These are phyloP conservation scores for Serinus canaria DNA, from an alignment of 2,113 vertebrate species.

Conservation along the genomic window DNA sequence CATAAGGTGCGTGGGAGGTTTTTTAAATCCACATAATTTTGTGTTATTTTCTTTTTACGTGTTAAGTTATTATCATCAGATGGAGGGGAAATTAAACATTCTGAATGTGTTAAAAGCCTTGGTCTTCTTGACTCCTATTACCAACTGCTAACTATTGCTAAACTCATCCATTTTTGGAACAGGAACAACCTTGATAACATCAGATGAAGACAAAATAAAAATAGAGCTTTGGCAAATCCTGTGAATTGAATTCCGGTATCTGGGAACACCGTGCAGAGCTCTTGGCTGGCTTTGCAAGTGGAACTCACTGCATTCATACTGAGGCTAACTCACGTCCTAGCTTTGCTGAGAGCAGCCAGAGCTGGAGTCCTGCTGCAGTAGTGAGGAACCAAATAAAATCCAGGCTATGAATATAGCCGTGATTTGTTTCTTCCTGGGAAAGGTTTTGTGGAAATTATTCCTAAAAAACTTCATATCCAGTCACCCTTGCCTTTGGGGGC, in stretches of 20 bases:
- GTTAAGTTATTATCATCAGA: conserved; percentile 77
- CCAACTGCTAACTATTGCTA: conserved; percentile 64
- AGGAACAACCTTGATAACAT: conserved; percentile 60
- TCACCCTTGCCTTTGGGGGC: not conserved
- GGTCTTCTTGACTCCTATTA: conserved; percentile 71
- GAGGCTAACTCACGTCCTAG: conserved; percentile 23
- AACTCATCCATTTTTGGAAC: conserved; percentile 68
- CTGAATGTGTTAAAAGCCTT: conserved; percentile 66
- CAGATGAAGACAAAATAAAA: conserved; percentile 68
- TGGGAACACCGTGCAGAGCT: conserved; percentile 27
- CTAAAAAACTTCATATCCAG: not conserved
- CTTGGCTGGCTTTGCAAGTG: conserved; percentile 8
- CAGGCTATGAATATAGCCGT: not conserved
- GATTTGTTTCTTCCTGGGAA: not conserved
- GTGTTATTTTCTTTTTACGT: conserved; percentile 60
- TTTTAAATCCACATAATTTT: conserved; percentile 77
- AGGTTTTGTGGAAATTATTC: not conserved
- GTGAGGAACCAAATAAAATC: not conserved
- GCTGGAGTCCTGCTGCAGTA: not conserved
- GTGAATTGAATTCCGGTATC: conserved; percentile 34
- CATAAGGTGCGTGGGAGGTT: conserved; percentile 80
- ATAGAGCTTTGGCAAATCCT: conserved; percentile 55
- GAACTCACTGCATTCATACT: conserved; percentile 20
- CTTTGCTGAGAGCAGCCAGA: not conserved
- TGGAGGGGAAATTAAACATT: conserved; percentile 76